Evolutionary conservation across 2,888 invertebrate species (phyloP), one percentile per base, ranked within the genome.

Genomic region (Loripinus fragilis): DNA sequence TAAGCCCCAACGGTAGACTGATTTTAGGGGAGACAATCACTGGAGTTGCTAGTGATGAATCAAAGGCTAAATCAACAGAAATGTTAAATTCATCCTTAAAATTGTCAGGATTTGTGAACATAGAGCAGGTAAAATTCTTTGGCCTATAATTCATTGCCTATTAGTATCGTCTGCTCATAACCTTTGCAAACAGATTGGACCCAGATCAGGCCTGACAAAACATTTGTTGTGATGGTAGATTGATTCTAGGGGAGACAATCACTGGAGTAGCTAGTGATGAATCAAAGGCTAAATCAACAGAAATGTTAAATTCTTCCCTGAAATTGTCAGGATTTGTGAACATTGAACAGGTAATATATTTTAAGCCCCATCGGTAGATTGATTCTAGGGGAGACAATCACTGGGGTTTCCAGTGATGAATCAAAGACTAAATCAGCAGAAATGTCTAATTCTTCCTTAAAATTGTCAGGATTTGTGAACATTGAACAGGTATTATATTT

Each of bases 301-400:
- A 90, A 7, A 88, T 89, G 70, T 76, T 90, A 15, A 70, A 71
- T n/a, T 89, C 91, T 30, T 65, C 81, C 20, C 71, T 92, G 28
- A 92, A 90, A 70, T 71, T 92, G 60, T 90, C 92, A 48, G 92
- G 92, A 55, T 92, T 91, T 87, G 86, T 92, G 20, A 85, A 90
- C 70, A 81, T 91, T 30, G 85, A 87, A 33, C 78, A 90, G 88
- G 92, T 92, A 60, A 65, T 25, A 10, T n/a, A n/a, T 92, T 20
- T 81, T 93, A 7, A 87, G 88, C 72, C 91, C 92, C 3, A 80
- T 85, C 17, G 92, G 91, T 20, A 81, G 74, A 38, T 64, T 92
- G 10, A 81, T 86, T 73, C 66, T 93, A 15, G 85, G 87, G 35
- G 90, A 91, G 71, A 68, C 82, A 17, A 85, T 86, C 8, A 77